Evolutionary conservation across 2,888 invertebrate genomes (phyloP), one percentile per base, ranked within the genome.

Genomic region (Meta bourneti): DNA sequence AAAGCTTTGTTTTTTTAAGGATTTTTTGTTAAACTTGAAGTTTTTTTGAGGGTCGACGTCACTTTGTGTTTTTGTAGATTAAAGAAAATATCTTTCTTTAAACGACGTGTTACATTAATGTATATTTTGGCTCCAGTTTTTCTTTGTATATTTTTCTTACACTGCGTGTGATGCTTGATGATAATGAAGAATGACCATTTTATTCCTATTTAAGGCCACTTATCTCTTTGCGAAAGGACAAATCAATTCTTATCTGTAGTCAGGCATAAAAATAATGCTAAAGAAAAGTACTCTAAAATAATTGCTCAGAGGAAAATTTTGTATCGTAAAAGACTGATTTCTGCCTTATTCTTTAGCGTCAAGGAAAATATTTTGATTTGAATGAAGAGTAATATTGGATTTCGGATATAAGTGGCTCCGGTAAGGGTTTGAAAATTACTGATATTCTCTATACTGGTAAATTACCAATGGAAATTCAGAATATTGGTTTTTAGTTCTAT

Each of bases 1-100:
- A 87, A 87, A 79, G 87, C 87, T 79, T 79, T 79, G 79, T 78
- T 87, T 87, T 87, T 87, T 87, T 74, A 84, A 79, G 87, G 9
- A 69, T 79, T 71, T 87, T 34, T 87, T 87, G 51, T 84, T 61
- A 84, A 84, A 75, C 75, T 69, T 16, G 34, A 34, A 48, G n/a
- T 19, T 74, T 61, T 80, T 80, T 80, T 72, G 20, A 82, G 71
- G 51, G 52, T 71, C 51, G 52, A 69, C 54, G 85, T 85, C 77
- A 79, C 69, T 70, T 71, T 72, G 79, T 34, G 34, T 87, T 87
- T 87, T 71, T 20, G 51, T 71, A 70, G 87, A 71, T 72, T 87
- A 87, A 87, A 79, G 83, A 72, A 79, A 79, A 87, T 52, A 48
- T 49, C 52, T 61, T 72, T 34, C 49, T 79, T 87, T 79, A 87